Conservation (phyloP, 2,888 invertebrate genomes). For the Clanis bilineata region DNA sequence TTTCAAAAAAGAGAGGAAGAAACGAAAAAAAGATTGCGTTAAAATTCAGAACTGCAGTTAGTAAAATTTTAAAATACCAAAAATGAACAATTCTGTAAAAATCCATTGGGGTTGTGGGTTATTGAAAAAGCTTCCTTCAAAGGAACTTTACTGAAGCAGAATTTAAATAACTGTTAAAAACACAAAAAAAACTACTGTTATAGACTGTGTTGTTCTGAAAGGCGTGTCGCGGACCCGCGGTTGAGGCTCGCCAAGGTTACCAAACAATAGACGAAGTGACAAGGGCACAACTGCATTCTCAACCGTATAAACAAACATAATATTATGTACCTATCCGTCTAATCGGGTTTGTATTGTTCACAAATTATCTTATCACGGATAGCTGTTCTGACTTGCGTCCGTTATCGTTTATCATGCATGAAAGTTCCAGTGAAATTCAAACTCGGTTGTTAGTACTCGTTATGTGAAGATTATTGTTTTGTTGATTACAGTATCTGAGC, state of each 20-base stretch:
- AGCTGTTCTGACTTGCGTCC: constrained; percentile 7
- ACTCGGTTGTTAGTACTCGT: background rate
- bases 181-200: background rate
- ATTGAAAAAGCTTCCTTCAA: too few relatives aligned
- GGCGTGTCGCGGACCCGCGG: background rate
- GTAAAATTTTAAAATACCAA: too few relatives aligned
- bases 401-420: constrained; percentile 7
- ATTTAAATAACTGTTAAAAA: too few relatives aligned
- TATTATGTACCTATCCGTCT: background rate
- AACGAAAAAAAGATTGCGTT: too few relatives aligned
- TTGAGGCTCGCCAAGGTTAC: background rate
- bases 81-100: too few relatives aligned
- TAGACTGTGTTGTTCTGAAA: background rate
- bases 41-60: too few relatives aligned
- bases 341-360: background rate
- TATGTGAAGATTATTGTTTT: background rate
- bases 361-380: constrained; percentile 6
- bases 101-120: too few relatives aligned
- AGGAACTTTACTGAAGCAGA: too few relatives aligned
- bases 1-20: too few relatives aligned
- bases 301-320: background rate
- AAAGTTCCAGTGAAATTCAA: background rate
- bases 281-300: constrained; percentile 4
- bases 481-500: background rate
- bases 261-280: constrained; percentile 2